These are phyloP conservation scores for Rhagonycha lutea DNA, from an alignment of 2,888 invertebrate species.

Conservation along the genomic window DNA sequence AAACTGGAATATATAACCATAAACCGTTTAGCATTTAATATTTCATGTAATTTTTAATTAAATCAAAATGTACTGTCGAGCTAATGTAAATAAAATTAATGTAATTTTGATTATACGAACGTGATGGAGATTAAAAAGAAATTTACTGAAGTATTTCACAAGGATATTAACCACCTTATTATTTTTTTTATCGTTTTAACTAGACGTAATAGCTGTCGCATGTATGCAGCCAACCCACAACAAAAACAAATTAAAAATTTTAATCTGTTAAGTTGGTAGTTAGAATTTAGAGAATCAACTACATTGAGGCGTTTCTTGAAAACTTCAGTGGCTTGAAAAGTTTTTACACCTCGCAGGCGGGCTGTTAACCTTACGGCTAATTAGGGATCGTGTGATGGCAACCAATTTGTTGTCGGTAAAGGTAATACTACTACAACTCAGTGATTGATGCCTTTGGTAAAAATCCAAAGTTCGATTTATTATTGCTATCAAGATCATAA, in stretches of 20 bases:
- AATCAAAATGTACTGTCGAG: not conserved
- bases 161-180: not conserved
- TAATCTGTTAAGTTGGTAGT: not conserved
- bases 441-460: constrained; percentile 29
- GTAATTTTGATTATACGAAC: not conserved
- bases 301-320: constrained; percentile 19
- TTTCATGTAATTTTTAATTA: not conserved
- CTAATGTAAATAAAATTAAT: not conserved
- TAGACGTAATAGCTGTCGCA: not conserved
- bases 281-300: not conserved
- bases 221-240: not conserved
- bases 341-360: constrained; percentile 33
- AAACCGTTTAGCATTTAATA: not conserved
- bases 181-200: not conserved
- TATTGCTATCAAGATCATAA: not conserved
- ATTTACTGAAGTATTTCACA: not conserved
- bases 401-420: constrained; percentile 35
- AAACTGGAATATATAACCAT: not conserved
- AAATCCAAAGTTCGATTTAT: not conserved
- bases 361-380: constrained; percentile 35
- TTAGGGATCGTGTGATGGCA: constrained; percentile 32
- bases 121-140: not conserved
- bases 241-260: not conserved
- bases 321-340: constrained; percentile 28
- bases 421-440: constrained; percentile 13